Evolutionary conservation across 2,113 vertebrate genomes (phyloP).

Genomic region (Antechinus stuartii): DNA sequence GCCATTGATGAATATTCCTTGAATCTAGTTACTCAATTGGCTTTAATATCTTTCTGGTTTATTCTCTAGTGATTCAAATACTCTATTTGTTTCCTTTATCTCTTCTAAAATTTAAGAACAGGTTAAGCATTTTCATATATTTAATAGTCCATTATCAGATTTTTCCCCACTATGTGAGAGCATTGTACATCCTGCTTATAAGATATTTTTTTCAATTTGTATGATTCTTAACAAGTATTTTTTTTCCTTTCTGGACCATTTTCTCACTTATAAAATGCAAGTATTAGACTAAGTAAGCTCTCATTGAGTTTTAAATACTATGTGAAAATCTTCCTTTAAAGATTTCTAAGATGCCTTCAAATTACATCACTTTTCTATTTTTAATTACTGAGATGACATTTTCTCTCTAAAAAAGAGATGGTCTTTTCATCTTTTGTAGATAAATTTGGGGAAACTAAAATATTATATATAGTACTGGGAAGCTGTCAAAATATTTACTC

Average conservation of each 20-base stretch:
- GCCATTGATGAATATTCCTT: background rate
- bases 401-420: background rate
- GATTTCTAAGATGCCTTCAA: background rate
- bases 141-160: background rate
- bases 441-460: background rate
- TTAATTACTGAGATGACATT: background rate
- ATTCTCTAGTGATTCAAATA: background rate
- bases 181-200: background rate
- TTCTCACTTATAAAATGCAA: background rate
- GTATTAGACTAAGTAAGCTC: background rate
- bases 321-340: background rate
- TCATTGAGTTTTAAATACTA: background rate
- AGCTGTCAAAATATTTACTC: background rate
- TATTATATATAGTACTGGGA: background rate
- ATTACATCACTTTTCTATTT: background rate
- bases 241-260: background rate
- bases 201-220: background rate
- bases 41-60: background rate
- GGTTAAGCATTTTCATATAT: background rate
- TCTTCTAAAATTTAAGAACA: background rate
- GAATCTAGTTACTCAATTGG: background rate
- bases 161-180: background rate
- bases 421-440: background rate
- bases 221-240: background rate
- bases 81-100: background rate